Evolutionary conservation across 2,797 vertebrate species (phyloP), one percentile per base, ranked within the genome.

Genomic region (Lithobates pipiens): DNA sequence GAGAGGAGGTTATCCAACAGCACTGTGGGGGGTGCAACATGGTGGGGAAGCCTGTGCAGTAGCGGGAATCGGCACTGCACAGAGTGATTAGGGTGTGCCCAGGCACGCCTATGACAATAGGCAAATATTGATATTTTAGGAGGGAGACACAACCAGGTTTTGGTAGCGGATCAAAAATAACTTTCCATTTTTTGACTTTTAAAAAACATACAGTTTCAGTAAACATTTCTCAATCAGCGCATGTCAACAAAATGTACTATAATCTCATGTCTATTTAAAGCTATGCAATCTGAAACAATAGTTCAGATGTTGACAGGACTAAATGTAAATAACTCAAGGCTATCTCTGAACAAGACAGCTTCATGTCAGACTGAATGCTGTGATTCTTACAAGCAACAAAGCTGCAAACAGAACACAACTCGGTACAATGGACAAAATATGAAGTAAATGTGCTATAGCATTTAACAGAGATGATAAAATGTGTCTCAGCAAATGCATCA

Each of bases 221-320:
- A 25, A 63, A 10, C 61, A n/a, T 63, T 23, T 63, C 61, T 63
- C n/a, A 23, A 25, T 63, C 61, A 63, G 21, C n/a, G 23, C 21
- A n/a, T 63, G 21, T 63, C n/a, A 63, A 23, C 21, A 29, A 44
- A 11, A 77, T 76, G 10, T 16, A 44, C 61, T 68, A 21, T 46
- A 78, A 39, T 39, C 23, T 39, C 36, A 77, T 13, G 18, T 61
- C 76, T 77, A 23, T 63, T 65, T 72, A 72, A 72, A 27, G 34
- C 23, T 23, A 39, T 18, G 63, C 6, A 42, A 25, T 13, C 67
- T 34, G 23, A 69, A 70, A 70, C 10, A 63, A 63, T 77, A 21
- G 54, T 39, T 63, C 18, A 63, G 32, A 18, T n/a, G 36, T 63
- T 63, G 32, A 36, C 36, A n/a, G 23, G 61, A 25, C 21, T 63